Evolutionary conservation across 2,797 vertebrate species (phyloP).

Genomic region (Lepilemur septentrionalis): DNA sequence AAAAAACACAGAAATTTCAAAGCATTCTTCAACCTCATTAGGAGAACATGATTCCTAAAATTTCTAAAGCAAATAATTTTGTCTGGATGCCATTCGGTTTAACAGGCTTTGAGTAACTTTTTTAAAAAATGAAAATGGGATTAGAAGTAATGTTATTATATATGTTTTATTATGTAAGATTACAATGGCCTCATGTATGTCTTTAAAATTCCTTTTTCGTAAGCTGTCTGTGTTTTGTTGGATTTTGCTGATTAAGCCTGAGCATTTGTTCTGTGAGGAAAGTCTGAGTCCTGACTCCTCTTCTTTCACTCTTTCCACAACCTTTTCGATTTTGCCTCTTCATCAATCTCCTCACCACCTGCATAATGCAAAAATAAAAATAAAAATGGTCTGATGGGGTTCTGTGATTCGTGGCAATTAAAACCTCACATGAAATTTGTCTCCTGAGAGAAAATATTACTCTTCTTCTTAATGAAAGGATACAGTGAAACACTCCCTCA

Average conservation of each 20-base stretch:
- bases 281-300: not conserved
- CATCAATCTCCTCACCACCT: not conserved
- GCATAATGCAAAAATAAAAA: not conserved
- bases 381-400: not conserved
- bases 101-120: not conserved
- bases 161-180: not conserved
- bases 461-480: slow-evolving; percentile 45
- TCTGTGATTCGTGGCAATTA: not conserved
- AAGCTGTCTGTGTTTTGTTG: not conserved
- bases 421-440: slow-evolving; percentile 17
- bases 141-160: not conserved
- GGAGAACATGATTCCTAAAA: not conserved
- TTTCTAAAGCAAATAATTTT: not conserved
- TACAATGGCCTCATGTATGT: not conserved
- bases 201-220: not conserved
- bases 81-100: not conserved
- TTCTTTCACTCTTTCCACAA: not conserved
- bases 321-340: not conserved
- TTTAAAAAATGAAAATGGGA: not conserved
- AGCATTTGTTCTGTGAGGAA: not conserved
- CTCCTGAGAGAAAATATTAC: slow-evolving; percentile 12
- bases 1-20: not conserved
- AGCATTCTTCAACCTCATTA: not conserved
- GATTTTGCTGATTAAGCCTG: not conserved
- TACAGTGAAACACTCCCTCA: not conserved